Evolutionary conservation across 2,888 invertebrate genomes (phyloP), one percentile per base, ranked within the genome.

Genomic region (Ophraella communa): DNA sequence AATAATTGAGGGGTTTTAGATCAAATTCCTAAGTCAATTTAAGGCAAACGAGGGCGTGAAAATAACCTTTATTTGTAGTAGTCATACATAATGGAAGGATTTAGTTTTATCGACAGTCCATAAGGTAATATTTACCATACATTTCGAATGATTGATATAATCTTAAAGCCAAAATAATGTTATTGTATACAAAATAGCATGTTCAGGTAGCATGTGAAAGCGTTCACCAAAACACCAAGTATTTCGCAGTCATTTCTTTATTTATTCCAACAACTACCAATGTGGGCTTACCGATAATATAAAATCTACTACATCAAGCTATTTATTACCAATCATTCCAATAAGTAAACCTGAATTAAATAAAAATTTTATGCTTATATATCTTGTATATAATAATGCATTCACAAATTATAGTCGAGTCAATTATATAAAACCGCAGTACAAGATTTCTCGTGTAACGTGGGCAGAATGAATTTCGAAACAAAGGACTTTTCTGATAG

Each of bases 341-440:
- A 45, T 27, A 47, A 23, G 57, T 49, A 18, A 20, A 23, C 3
- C 14, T 21, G 39, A 30, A 17, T 49, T 33, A 23, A 58, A 58
- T 59, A 51, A 59, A 59, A 59, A 14, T 51, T 59, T 39, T 24
- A 51, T 17, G 18, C 27, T n/a, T 23, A 42, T 49, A n/a, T n/a
- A n/a, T n/a, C n/a, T 17, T 51, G 14, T 33, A 11, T 51, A 21
- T 33, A 59, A 59, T 59, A 59, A 59, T 59, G 59, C 51, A 51
- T 59, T 59, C 51, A 21, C 20, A 59, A 59, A 51, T 59, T 59
- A 59, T 57, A 47, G 57, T 47, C 57, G 18, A 57, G 57, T 57
- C 57, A 49, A 57, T 59, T 59, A 59, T 51, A 51, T 42, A 11
- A 39, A 59, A 51, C 20, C 45, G 33, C 21, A 30, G 57, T 3